Evolutionary conservation across 1,140 invertebrate genomes (phyloP), one percentile per base, ranked within the genome.

Genomic region (Papilio xuthus): DNA sequence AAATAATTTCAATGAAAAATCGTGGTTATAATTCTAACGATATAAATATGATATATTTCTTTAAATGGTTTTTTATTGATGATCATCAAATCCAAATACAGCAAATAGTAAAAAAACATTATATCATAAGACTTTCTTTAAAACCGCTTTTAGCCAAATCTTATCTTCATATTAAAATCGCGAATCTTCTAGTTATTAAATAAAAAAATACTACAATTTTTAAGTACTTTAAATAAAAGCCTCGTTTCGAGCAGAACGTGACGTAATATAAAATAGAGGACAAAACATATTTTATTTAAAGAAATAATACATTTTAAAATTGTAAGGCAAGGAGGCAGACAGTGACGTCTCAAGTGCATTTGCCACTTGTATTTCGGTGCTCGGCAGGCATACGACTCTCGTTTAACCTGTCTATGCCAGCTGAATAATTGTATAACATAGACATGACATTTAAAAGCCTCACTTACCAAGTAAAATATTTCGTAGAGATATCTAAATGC

Each of bases 1-100:
- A 67, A 77, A 74, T 79, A 78, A 81, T n/a, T 74, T 74, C 23
- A 20, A 50, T 26, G 20, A 44, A 44, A 23, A 42, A 20, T 71
- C 69, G 15, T 41, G 67, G 28, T 41, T n/a, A 12, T 73, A 73
- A 53, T 50, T 15, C 79, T 77, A 78, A 79, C 26, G 78, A 50
- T 41, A 47, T 77, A 80, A 72, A 72, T 77, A 77, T 53, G 47
- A 26, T 28, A 23, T 26, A 44, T 74, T 47, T 50, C 23, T 53
- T 18, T 8, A 50, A 74, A n/a, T 13, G 20, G 15, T 50, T 32
- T 74, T 74, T 74, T 74, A 18, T 53, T 53, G n/a, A 60, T 12
- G 26, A 60, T 23, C 20, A 60, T 26, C 8, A 53, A 7, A 15
- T n/a, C 32, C 32, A 1, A 37, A 37, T 37, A 37, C 7, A 7